A percentile compares a stretch with the other conserved stretches of the same genome.
Conservation (phyloP, 2,888 invertebrate genomes). For the Meta bourneti region DNA sequence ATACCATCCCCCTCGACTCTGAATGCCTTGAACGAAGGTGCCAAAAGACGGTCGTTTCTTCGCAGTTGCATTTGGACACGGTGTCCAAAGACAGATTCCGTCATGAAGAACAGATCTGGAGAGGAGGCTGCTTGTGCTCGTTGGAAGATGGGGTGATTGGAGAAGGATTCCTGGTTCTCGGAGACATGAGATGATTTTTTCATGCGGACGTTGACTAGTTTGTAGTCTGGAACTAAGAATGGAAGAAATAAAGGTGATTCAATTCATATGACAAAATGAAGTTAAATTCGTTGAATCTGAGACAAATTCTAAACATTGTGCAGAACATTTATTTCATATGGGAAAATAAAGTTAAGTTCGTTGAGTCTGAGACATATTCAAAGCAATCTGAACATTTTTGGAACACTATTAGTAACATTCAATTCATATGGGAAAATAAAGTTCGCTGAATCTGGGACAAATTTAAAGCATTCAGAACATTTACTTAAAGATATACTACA, state of each 20-base stretch:
- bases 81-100: slow-evolving; percentile 65
- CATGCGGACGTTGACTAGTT: slow-evolving; percentile 57
- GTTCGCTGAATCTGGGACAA: too few species aligned
- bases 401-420: too few species aligned
- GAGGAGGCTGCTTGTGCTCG: background rate
- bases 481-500: too few species aligned
- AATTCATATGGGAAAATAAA: too few species aligned
- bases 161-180: too few species aligned
- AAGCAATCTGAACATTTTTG: too few species aligned
- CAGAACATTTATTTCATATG: too few species aligned
- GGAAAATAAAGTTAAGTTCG: too few species aligned
- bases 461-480: too few species aligned
- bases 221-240: slow-evolving; percentile 68
- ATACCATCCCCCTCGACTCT: slow-evolving; percentile 16
- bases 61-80: slow-evolving; percentile 57
- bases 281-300: background rate
- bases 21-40: slow-evolving; percentile 58
- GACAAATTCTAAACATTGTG: too few species aligned
- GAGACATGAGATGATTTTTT: background rate
- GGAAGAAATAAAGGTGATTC: background rate
- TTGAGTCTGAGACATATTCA: too few species aligned
- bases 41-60: slow-evolving; percentile 45
- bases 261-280: background rate
- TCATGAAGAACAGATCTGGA: slow-evolving; percentile 13
- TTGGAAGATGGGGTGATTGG: background rate